These are phyloP conservation scores for Papilio aristodemus DNA, from an alignment of 1,140 invertebrate species.

Conservation along the genomic window DNA sequence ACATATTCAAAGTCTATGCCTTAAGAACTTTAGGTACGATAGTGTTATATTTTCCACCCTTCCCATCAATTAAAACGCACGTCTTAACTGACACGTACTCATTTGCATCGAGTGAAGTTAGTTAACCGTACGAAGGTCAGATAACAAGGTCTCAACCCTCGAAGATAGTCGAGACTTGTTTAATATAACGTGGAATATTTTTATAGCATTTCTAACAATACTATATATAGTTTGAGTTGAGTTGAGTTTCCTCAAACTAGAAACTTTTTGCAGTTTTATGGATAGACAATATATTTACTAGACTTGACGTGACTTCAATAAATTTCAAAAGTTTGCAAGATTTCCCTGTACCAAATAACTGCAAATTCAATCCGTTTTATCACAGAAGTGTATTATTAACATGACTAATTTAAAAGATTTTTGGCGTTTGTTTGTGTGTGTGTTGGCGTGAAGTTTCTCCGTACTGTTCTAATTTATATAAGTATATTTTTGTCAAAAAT, in stretches of 20 bases:
- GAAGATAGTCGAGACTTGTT: not conserved
- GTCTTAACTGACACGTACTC: slow-evolving; percentile 18
- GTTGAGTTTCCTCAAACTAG: too few relatives aligned
- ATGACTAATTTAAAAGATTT: too few relatives aligned
- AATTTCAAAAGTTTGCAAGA: not conserved
- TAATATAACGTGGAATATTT: not conserved
- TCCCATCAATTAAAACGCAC: not conserved
- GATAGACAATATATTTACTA: too few relatives aligned
- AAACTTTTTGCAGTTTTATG: too few relatives aligned
- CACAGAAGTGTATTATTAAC: too few relatives aligned
- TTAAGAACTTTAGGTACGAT: slow-evolving; percentile 3
- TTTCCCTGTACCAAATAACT: too few relatives aligned
- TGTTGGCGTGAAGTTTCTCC: too few relatives aligned
- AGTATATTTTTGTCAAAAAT: too few relatives aligned
- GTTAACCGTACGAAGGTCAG: slow-evolving; percentile 1
- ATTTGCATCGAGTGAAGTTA: slow-evolving; percentile 5
- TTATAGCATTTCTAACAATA: not conserved
- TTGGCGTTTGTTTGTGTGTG: too few relatives aligned
- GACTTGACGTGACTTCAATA: too few relatives aligned
- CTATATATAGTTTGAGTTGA: not conserved
- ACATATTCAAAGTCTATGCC: not conserved
- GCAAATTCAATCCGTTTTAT: too few relatives aligned
- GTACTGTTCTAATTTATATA: too few relatives aligned
- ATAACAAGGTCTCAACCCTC: slow-evolving; percentile 17
- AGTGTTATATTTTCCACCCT: slow-evolving; percentile 4